These are phyloP conservation scores for Cephus runcator DNA, from an alignment of 2,888 invertebrate species.

Conservation along the genomic window DNA sequence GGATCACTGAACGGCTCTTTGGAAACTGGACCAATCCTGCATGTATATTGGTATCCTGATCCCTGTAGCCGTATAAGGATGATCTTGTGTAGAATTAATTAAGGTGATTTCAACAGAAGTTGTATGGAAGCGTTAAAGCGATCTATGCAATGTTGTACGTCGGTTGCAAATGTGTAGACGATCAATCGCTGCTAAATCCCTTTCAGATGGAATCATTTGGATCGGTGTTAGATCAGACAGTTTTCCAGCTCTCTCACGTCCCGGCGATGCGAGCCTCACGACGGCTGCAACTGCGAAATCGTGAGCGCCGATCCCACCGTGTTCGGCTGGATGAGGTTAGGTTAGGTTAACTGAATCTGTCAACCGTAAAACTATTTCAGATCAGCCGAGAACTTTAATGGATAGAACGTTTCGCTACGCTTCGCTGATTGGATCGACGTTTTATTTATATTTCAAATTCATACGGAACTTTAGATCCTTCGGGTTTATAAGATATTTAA, in stretches of 20 bases:
- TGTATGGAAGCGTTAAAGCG: background rate
- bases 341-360: background rate
- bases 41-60: background rate
- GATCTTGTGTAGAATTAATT: background rate
- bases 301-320: constrained; percentile 42
- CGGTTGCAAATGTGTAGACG: background rate
- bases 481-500: background rate
- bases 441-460: background rate
- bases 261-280: background rate
- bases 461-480: background rate
- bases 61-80: background rate
- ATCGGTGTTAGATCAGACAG: background rate
- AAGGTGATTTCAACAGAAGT: background rate
- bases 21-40: background rate
- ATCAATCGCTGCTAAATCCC: background rate
- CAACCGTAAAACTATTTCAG: background rate
- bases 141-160: background rate
- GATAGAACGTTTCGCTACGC: background rate
- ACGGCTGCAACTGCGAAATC: constrained; percentile 22
- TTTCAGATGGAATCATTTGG: background rate
- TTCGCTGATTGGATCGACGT: background rate
- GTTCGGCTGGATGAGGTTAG: background rate
- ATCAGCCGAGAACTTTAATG: background rate
- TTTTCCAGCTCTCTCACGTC: background rate
- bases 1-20: background rate